Conservation (phyloP, 1,140 invertebrate species). For the Trigoniulus corallinus region DNA sequence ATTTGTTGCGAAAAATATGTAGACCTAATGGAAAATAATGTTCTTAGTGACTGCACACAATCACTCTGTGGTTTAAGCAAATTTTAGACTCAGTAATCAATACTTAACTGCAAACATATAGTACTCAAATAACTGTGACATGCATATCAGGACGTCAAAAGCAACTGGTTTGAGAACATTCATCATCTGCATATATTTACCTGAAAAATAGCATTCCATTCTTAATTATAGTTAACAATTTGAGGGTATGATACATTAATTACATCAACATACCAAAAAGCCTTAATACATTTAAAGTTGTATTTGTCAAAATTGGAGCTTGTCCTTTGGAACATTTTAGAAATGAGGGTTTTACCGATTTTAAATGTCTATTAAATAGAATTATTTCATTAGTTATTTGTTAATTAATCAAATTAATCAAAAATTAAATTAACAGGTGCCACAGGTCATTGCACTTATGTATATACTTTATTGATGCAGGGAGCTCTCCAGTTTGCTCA, state of each 20-base stretch:
- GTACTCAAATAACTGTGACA: conserved; percentile 89
- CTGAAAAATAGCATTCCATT: conserved; percentile 11
- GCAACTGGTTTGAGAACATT: conserved; percentile 76
- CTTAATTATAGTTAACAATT: not conserved
- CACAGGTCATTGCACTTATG: no score
- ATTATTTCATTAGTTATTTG: no score
- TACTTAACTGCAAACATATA: conserved; percentile 60
- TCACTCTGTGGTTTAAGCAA: conserved; percentile 6
- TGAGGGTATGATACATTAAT: not conserved
- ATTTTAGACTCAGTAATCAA: not conserved
- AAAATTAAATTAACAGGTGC: no score
- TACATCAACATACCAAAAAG: conserved; percentile 56
- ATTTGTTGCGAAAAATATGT: conserved; percentile 70
- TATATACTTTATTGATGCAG: not conserved
- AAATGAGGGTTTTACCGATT: no score
- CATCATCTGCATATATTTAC: conserved; percentile 73
- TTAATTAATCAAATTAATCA: no score
- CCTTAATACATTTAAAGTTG: conserved; percentile 75
- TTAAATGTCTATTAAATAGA: no score
- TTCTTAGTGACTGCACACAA: conserved; percentile 12
- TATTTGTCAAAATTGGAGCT: conserved; percentile 64
- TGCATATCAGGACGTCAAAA: conserved; percentile 71
- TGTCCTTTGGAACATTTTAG: conserved; percentile 11
- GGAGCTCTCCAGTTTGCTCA: conserved; percentile 31
- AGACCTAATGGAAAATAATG: conserved; percentile 31